Conservation (phyloP, 92 coral and sea anemone genomes). For the Palythoa caribaeorum region DNA sequence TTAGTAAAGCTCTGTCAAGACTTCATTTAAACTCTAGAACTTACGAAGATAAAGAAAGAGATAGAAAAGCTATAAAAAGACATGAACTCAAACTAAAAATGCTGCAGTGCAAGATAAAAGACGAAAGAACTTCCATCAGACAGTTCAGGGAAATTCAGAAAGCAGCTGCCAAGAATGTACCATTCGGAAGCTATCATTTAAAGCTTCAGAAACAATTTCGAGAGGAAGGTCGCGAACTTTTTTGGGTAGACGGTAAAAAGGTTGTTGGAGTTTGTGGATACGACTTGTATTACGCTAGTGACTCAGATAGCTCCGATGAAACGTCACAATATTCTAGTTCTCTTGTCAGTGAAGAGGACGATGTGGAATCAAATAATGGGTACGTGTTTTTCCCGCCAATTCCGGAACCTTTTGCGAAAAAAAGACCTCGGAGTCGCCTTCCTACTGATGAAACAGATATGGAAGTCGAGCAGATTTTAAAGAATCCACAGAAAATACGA, state of each 20-base stretch:
- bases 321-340: background rate
- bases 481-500: background rate
- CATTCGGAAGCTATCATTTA: constrained; percentile 28
- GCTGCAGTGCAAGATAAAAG: constrained; percentile 8
- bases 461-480: background rate
- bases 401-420: constrained; percentile 37
- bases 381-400: constrained; percentile 48
- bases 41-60: constrained; percentile 26
- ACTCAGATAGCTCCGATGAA: background rate
- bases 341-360: background rate
- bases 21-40: constrained; percentile 40
- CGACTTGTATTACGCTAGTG: constrained; percentile 17
- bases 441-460: background rate
- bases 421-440: constrained; percentile 36
- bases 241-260: constrained; percentile 10
- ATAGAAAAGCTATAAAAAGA: constrained; percentile 33
- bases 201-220: constrained; percentile 13
- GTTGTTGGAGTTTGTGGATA: constrained; percentile 30
- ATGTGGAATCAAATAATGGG: constrained; percentile 1
- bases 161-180: background rate
- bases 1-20: constrained; percentile 10
- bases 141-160: background rate
- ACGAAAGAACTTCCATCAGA: background rate
- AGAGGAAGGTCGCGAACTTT: constrained; percentile 34
- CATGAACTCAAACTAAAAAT: constrained; percentile 19